Percentiles rank a stretch among this genome's conserved stretches.
These are phyloP conservation scores for Dendropsophus ebraccatus DNA, from an alignment of 2,113 vertebrate genomes.

Conservation along the genomic window DNA sequence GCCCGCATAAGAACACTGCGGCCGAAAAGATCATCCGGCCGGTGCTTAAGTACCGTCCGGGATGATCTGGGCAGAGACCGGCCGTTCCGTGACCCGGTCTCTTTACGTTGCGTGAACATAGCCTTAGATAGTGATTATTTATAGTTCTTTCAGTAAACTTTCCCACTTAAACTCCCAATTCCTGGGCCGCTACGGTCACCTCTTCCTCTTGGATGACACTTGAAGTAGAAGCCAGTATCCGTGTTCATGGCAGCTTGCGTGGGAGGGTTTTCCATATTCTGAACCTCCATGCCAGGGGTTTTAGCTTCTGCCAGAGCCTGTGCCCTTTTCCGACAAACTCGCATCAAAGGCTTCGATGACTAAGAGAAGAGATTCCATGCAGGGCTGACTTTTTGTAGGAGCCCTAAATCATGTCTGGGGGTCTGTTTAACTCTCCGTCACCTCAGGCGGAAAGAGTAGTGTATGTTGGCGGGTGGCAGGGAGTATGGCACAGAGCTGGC, in stretches of 20 bases:
- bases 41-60: no score
- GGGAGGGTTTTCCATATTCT: slow-evolving; percentile 37
- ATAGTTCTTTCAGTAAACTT: neutral
- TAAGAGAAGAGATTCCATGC: slow-evolving; percentile 42
- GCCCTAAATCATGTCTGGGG: slow-evolving; percentile 41
- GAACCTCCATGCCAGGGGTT: slow-evolving; percentile 23
- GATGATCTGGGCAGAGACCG: no score
- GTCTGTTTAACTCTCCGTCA: slow-evolving; percentile 32
- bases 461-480: slow-evolving; percentile 4
- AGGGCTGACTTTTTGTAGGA: neutral
- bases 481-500: neutral
- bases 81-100: no score
- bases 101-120: no score
- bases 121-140: no score
- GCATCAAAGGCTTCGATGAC: slow-evolving; percentile 50
- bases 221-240: slow-evolving; percentile 3
- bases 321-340: slow-evolving; percentile 40
- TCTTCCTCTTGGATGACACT: slow-evolving; percentile 17
- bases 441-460: slow-evolving; percentile 26
- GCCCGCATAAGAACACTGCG: no score
- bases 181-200: neutral
- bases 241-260: slow-evolving; percentile 21
- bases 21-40: no score
- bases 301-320: slow-evolving; percentile 28
- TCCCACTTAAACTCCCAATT: neutral